Percentiles rank a stretch among this genome's conserved stretches.
Conservation (phyloP, 2,888 invertebrate genomes). For the Drosophila heteroneura region DNA sequence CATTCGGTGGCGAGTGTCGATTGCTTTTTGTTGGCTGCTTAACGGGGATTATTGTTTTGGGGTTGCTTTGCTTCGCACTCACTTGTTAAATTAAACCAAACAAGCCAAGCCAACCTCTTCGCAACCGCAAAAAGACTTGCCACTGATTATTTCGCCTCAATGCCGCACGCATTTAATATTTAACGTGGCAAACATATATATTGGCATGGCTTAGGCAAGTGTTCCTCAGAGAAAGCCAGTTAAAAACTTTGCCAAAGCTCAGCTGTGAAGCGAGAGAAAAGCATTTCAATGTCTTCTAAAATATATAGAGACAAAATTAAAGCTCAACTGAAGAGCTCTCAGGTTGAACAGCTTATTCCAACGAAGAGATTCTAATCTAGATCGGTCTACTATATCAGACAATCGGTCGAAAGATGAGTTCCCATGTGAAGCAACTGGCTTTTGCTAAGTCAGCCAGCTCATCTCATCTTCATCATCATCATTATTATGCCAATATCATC, state of each 20-base stretch:
- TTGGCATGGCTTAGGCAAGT: background rate
- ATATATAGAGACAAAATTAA: background rate
- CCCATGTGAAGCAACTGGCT: too few species aligned
- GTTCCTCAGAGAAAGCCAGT: background rate
- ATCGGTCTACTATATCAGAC: background rate
- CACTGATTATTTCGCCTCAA: conserved; percentile 12
- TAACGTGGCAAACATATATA: conserved; percentile 4
- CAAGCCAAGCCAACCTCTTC: conserved; percentile 9
- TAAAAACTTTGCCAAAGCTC: background rate
- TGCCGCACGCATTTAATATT: conserved; percentile 18
- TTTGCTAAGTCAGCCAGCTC: too few species aligned
- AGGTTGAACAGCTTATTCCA: background rate
- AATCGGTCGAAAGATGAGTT: background rate
- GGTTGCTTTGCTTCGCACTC: conserved; percentile 14
- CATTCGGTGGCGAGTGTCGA: conserved; percentile 40
- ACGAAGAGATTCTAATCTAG: background rate
- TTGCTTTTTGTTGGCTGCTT: conserved; percentile 47
- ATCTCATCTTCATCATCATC: too few species aligned
- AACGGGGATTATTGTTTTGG: conserved; percentile 14
- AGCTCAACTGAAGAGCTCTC: background rate
- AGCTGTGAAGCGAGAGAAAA: background rate
- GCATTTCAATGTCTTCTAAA: background rate
- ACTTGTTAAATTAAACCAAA: conserved; percentile 60
- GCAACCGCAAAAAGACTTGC: background rate
- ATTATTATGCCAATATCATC: too few species aligned